A percentile compares a stretch with the other conserved stretches of the same genome.
phyloP scores from a whole-genome alignment of 2,888 invertebrate species.

The Campoplex capitator region DNA sequence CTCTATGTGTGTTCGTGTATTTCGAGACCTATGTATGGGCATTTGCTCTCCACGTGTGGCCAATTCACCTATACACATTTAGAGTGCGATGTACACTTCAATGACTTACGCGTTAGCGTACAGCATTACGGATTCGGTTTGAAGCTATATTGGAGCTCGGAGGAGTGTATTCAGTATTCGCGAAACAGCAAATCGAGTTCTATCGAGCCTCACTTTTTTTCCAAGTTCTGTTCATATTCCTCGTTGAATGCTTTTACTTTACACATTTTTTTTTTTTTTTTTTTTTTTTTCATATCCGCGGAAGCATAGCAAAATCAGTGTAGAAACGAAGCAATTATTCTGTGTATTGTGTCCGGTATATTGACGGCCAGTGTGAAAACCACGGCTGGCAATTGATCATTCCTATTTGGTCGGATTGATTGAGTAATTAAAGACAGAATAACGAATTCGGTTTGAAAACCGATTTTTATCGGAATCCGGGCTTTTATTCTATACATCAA shows the following conservation, averaged over 20 bases:
- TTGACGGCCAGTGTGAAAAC: background rate
- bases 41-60: constrained; percentile 20
- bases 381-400: constrained; percentile 43
- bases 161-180: constrained; percentile 31
- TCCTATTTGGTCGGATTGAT: constrained; percentile 49
- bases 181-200: constrained; percentile 47
- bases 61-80: background rate
- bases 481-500: background rate
- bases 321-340: constrained; percentile 59
- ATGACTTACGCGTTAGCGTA: constrained; percentile 60
- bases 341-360: constrained; percentile 40
- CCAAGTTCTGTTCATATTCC: constrained; percentile 3
- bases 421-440: constrained; percentile 49
- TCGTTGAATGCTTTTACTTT: constrained; percentile 31
- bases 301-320: constrained; percentile 50
- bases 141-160: constrained; percentile 42
- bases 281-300: constrained; percentile 9
- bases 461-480: background rate
- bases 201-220: constrained; percentile 37
- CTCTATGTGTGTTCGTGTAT: constrained; percentile 18
- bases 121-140: constrained; percentile 69
- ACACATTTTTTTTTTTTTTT: constrained; percentile 18
- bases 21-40: constrained; percentile 33
- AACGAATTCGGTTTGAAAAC: constrained; percentile 49
- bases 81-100: constrained; percentile 29